Base-by-base conservation (phyloP, 2,797 vertebrate genomes). In the Molossus molossus region DNA sequence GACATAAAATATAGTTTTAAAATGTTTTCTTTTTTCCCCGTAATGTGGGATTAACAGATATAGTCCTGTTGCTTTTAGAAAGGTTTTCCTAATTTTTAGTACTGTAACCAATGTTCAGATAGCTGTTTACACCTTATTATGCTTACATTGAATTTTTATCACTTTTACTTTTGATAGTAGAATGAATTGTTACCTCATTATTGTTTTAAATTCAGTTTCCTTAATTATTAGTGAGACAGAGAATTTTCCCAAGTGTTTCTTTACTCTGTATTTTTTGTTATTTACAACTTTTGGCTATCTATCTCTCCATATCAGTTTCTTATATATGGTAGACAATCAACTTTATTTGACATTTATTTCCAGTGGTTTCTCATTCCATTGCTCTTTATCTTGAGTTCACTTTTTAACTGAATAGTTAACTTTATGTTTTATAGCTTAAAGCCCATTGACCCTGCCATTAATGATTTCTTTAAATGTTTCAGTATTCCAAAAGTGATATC, bases 401-500 rank as follows among this genome's bases (percentile, higher is more conserved):
- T 83, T 87, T 83, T 91, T 90, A 69, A 76, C 91, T 73, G 91
- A 91, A 75, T 72, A 65, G n/a, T 70, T 82, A 14, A 37, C 13
- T 89, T 86, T 84, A 50, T 80, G 12, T 89, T 93, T 62, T 57
- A 84, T 40, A 69, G 33, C 40, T n/a, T 45, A 92, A 90, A 62
- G 57, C 40, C 2, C 77, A 91, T 17, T 85, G 15, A 53, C 25
- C 40, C 67, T 88, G 27, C 20, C n/a, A 62, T 60, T 90, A 90
- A 72, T 45, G 23, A 90, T 86, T 90, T 88, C 33, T 80, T 90
- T 65, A 94, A 93, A 76, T 85, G 29, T 1, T 69, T 93, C n/a
- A 53, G 27, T 69, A 73, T 67, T 72, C 23, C 33, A 73, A 87
- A 77, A 76, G 50, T 77, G 50, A n/a, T 73, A 73, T 17, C 23